These are phyloP conservation scores for Trichechus manatus DNA, from an alignment of 2,113 vertebrate genomes.

Conservation along the genomic window DNA sequence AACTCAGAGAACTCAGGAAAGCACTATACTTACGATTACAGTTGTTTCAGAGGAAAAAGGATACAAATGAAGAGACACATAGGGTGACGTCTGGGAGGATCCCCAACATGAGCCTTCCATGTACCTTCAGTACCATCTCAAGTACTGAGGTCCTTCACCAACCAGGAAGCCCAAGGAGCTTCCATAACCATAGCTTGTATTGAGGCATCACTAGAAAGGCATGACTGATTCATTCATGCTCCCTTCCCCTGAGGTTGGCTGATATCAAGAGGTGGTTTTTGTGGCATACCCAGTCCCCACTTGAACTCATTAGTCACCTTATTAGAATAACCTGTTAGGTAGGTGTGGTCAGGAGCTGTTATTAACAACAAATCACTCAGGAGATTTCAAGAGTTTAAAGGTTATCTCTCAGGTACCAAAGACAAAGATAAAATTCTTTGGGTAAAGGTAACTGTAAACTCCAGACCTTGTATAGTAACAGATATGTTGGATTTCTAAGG, in stretches of 20 bases:
- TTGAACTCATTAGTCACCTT: background rate
- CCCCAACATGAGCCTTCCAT: background rate
- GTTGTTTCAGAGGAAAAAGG: background rate
- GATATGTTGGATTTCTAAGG: background rate
- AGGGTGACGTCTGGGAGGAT: background rate
- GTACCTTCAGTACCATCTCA: background rate
- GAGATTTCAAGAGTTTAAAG: background rate
- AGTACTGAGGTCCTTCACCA: background rate
- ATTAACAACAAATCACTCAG: background rate
- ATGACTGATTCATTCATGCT: background rate
- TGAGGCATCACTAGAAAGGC: background rate
- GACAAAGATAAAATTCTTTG: background rate
- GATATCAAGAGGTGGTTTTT: too few relatives aligned
- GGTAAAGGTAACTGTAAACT: background rate
- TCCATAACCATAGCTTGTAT: background rate
- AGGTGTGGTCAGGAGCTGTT: background rate
- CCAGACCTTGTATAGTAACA: background rate
- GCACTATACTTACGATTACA: background rate
- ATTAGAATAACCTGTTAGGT: background rate
- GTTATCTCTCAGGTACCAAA: background rate
- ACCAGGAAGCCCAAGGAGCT: background rate
- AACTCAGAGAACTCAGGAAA: background rate
- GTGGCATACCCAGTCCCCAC: too few relatives aligned
- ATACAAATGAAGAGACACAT: background rate
- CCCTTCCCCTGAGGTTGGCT: too few relatives aligned